phyloP scores from a whole-genome alignment of 2,113 vertebrate species.

The Noturus placidus region DNA sequence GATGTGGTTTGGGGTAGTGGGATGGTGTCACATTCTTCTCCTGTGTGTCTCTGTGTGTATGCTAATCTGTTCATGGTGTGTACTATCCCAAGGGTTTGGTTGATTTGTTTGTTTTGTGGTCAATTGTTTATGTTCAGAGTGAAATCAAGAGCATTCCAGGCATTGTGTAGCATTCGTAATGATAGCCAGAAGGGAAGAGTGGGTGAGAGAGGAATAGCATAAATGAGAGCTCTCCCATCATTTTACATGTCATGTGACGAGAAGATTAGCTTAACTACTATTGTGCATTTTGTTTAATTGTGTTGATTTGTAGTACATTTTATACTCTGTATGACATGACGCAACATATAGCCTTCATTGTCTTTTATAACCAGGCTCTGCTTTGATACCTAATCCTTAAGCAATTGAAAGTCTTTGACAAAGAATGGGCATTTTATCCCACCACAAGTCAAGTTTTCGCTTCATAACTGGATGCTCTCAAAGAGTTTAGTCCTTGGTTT shows the following conservation, averaged over 20 bases:
- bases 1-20: conserved; percentile 14
- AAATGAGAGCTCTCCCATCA: background rate
- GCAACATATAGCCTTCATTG: background rate
- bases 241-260: background rate
- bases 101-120: conserved; percentile 39
- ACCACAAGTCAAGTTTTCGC: background rate
- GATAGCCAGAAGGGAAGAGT: conserved; percentile 16
- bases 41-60: background rate
- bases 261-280: background rate
- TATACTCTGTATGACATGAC: background rate
- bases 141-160: conserved; percentile 44
- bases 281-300: background rate
- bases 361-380: background rate
- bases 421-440: background rate
- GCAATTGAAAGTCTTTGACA: background rate
- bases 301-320: background rate
- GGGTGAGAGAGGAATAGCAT: background rate
- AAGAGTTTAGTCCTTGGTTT: conserved; percentile 2
- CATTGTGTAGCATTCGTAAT: conserved; percentile 29
- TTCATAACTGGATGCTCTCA: background rate
- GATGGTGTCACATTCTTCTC: conserved; percentile 11
- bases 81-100: conserved; percentile 34
- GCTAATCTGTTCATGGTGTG: conserved; percentile 12
- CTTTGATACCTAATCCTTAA: conserved; percentile 4
- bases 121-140: conserved; percentile 40